These are phyloP conservation scores for Aphidoletes aphidimyza DNA, from an alignment of 2,888 invertebrate genomes.

Conservation along the genomic window DNA sequence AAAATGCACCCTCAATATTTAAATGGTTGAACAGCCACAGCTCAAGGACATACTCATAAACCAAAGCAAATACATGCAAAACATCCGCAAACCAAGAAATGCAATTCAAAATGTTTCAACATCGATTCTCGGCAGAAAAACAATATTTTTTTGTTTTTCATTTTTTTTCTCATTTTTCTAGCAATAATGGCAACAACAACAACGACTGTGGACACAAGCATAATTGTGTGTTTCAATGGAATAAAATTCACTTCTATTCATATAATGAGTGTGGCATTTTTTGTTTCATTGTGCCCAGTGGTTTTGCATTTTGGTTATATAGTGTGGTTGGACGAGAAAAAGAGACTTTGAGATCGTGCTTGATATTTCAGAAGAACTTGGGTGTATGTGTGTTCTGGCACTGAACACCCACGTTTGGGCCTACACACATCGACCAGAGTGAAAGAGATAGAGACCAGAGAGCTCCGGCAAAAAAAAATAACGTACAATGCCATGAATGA, in stretches of 20 bases:
- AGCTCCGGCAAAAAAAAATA: background rate
- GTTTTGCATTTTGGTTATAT: slow-evolving; percentile 12
- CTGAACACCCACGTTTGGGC: background rate
- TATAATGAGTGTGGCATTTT: slow-evolving; percentile 41
- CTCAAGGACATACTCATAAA: slow-evolving; percentile 39
- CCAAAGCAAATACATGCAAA: slow-evolving; percentile 28
- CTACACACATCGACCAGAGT: background rate
- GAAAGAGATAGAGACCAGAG: no score
- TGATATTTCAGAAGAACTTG: background rate
- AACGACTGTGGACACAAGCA: background rate
- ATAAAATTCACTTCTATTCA: slow-evolving; percentile 8
- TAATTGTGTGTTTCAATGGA: background rate
- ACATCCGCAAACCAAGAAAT: background rate
- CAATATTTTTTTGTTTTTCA: background rate
- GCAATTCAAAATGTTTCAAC: background rate
- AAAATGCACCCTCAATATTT: background rate
- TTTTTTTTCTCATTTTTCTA: background rate
- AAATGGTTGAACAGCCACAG: slow-evolving; percentile 23
- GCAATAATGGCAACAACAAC: background rate
- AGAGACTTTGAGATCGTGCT: no score
- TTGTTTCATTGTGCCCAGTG: slow-evolving; percentile 15
- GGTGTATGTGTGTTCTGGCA: no score
- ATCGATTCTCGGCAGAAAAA: background rate
- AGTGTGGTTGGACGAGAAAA: background rate
- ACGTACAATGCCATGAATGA: background rate